Evolutionary conservation across 2,888 invertebrate genomes (phyloP).

Genomic region (Pterostichus niger): DNA sequence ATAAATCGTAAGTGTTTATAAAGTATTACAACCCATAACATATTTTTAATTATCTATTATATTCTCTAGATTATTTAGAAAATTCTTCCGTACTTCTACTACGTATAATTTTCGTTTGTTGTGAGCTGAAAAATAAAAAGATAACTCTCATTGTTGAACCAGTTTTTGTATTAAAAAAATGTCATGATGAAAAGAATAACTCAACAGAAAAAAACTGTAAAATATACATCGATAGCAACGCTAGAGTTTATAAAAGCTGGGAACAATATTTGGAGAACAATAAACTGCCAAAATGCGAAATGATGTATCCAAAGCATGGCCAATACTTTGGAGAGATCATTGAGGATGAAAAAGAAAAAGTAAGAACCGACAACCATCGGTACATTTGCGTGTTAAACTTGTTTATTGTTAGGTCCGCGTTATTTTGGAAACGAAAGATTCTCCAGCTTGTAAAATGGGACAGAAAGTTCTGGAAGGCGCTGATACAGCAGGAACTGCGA

Average conservation of each 20-base stretch:
- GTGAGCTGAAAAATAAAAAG: conserved; percentile 52
- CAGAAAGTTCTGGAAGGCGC: conserved; percentile 48
- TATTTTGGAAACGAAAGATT: conserved; percentile 43
- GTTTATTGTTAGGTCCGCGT: conserved; percentile 23
- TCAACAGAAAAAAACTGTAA: conserved; percentile 42
- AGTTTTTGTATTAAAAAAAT: conserved; percentile 64
- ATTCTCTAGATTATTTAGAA: conserved; percentile 49
- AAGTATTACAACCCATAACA: not conserved
- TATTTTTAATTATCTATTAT: not conserved
- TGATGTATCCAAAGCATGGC: conserved; percentile 78
- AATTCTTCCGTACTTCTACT: conserved; percentile 12
- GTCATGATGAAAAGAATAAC: not conserved
- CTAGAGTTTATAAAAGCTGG: conserved; percentile 78
- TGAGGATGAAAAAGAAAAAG: conserved; percentile 16
- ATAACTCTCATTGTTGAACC: conserved; percentile 44
- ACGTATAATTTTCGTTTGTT: conserved; percentile 60
- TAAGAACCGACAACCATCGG: too few relatives aligned
- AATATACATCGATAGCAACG: conserved; percentile 77
- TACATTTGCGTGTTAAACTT: not conserved
- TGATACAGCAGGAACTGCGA: conserved; percentile 63
- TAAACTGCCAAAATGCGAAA: conserved; percentile 78
- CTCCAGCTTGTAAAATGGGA: conserved; percentile 52
- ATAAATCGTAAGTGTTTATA: conserved; percentile 58
- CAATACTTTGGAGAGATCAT: conserved; percentile 76
- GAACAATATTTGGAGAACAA: conserved; percentile 77